phyloP scores from a whole-genome alignment of 2,113 vertebrate genomes.

The Chloropsis hardwickii region DNA sequence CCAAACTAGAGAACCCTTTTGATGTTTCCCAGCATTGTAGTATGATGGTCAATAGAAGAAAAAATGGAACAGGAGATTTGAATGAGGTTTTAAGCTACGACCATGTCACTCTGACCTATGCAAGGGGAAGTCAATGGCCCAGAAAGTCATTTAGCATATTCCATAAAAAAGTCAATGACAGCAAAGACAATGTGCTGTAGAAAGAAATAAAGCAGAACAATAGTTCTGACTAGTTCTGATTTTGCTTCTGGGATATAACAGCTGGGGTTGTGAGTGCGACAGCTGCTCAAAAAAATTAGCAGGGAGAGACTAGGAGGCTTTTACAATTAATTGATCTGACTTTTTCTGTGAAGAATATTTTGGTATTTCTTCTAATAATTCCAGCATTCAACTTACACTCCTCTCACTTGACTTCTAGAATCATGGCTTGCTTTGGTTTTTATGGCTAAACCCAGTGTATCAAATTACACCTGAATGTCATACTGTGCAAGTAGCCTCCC shows the following conservation, averaged over 20 bases:
- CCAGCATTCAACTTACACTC: neutral
- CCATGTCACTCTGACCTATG: neutral
- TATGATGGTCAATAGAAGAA: neutral
- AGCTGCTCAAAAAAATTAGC: neutral
- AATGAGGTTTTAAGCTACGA: neutral
- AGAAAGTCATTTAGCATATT: neutral
- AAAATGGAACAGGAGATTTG: neutral
- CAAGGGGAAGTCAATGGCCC: neutral
- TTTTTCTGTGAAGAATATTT: neutral
- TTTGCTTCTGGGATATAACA: neutral
- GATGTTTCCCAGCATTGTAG: neutral
- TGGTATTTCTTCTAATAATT: neutral
- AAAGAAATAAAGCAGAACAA: neutral
- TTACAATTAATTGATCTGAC: neutral
- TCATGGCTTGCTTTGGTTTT: neutral
- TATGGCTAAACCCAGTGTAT: neutral
- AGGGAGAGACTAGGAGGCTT: neutral
- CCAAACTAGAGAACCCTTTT: neutral
- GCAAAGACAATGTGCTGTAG: neutral
- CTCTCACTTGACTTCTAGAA: neutral
- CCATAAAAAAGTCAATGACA: neutral
- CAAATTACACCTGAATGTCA: neutral
- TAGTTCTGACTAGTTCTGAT: neutral
- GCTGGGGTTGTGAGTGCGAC: neutral
- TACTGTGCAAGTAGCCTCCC: neutral